Percentiles rank a stretch among this genome's conserved stretches.
Evolutionary conservation across 2,888 invertebrate species (phyloP).

Genomic region (Nephrotoma appendiculata): DNA sequence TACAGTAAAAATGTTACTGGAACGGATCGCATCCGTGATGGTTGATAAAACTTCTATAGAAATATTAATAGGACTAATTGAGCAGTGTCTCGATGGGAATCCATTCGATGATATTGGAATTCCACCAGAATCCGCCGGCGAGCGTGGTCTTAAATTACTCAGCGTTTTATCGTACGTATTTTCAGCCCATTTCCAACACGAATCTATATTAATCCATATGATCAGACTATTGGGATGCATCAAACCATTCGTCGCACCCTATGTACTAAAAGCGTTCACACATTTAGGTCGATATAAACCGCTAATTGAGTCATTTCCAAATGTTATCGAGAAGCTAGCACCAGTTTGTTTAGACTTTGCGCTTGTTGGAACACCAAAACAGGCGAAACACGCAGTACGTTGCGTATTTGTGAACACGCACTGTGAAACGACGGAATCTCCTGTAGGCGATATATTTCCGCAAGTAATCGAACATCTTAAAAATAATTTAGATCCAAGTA

Average conservation of each 20-base stretch:
- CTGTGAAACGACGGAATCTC: constrained; percentile 11
- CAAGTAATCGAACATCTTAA: constrained; percentile 70
- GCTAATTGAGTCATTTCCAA: constrained; percentile 61
- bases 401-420: constrained; percentile 74
- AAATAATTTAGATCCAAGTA: constrained; percentile 55
- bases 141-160: constrained; percentile 76
- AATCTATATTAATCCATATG: constrained; percentile 66
- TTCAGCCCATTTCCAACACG: constrained; percentile 81
- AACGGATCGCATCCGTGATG: constrained; percentile 91
- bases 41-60: constrained; percentile 81
- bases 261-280: constrained; percentile 69
- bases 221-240: constrained; percentile 51
- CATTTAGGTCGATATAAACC: constrained; percentile 79
- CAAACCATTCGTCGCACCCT: constrained; percentile 64
- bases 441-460: constrained; percentile 58
- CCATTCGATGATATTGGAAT: constrained; percentile 64
- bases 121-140: constrained; percentile 66
- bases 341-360: constrained; percentile 81
- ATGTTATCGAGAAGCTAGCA: constrained; percentile 61
- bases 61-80: constrained; percentile 43
- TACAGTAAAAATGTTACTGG: constrained; percentile 87
- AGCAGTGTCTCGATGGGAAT: constrained; percentile 59
- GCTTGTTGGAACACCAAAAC: constrained; percentile 80
- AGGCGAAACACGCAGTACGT: constrained; percentile 90
- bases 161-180: constrained; percentile 82